Evolutionary conservation across 2,113 vertebrate genomes (phyloP).

Genomic region (Antidorcas marsupialis): DNA sequence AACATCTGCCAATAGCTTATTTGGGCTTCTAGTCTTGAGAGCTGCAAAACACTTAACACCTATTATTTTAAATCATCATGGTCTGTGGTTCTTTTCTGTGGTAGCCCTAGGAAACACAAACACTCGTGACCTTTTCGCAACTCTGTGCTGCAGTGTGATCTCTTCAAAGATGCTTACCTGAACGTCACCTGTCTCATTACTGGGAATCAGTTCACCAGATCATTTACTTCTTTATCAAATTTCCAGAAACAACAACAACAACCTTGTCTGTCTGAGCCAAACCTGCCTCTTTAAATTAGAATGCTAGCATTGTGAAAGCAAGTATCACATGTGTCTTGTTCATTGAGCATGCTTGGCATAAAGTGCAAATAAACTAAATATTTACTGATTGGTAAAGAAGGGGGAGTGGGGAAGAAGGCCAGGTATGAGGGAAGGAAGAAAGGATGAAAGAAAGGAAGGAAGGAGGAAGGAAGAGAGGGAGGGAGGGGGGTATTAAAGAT

Average conservation of each 20-base stretch:
- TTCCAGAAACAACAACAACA: neutral
- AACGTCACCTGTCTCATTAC: fast-evolving
- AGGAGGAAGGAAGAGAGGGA: neutral
- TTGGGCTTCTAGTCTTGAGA: no score
- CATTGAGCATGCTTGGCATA: fast-evolving
- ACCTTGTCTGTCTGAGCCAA: neutral
- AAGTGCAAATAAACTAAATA: neutral
- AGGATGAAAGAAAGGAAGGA: neutral
- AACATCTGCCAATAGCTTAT: no score
- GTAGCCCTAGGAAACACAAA: no score
- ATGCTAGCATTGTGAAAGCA: neutral
- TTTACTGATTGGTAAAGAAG: neutral
- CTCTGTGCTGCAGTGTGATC: no score
- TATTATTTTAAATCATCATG: no score
- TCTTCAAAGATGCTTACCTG: no score
- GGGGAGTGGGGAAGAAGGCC: fast-evolving
- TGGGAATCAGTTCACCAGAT: neutral
- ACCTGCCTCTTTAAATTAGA: neutral
- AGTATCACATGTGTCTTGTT: neutral
- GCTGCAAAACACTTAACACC: no score
- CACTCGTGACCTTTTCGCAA: no score
- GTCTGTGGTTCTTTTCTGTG: no score
- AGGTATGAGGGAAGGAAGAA: neutral
- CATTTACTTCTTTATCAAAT: neutral
- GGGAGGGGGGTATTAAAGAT: neutral